Evolutionary conservation across 1,140 invertebrate genomes (phyloP).

Genomic region (Heliothis subflexa): DNA sequence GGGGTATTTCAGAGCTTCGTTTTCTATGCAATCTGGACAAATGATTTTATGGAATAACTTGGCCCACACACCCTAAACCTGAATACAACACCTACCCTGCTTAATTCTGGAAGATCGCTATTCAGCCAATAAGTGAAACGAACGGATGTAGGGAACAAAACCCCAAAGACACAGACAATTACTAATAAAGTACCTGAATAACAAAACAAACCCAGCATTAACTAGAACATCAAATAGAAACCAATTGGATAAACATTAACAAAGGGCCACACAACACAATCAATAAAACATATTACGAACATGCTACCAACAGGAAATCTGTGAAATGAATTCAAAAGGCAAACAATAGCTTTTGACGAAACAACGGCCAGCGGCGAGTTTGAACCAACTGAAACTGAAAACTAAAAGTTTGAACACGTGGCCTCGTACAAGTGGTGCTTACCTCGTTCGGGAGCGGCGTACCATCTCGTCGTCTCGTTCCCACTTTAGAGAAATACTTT

Average conservation of each 20-base stretch:
- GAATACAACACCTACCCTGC: too few relatives aligned
- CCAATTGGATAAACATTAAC: constrained; percentile 36
- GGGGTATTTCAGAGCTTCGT: too few relatives aligned
- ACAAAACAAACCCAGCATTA: constrained; percentile 2
- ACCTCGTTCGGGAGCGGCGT: constrained; percentile 74
- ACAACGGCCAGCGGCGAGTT: constrained; percentile 49
- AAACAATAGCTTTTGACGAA: constrained; percentile 41
- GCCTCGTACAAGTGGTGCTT: constrained; percentile 73
- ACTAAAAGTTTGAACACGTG: constrained; percentile 77
- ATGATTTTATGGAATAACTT: too few relatives aligned
- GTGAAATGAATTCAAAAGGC: constrained; percentile 36
- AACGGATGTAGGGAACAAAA: not conserved
- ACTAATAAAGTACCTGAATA: not conserved
- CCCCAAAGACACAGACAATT: not conserved
- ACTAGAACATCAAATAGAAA: constrained; percentile 24
- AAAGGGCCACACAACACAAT: constrained; percentile 13
- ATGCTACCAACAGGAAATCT: constrained; percentile 21
- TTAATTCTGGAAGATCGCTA: too few relatives aligned
- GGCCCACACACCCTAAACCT: too few relatives aligned
- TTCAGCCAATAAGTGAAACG: not conserved
- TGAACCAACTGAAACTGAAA: constrained; percentile 64
- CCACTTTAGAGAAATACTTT: constrained; percentile 79
- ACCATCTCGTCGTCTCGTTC: constrained; percentile 80
- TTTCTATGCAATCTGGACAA: too few relatives aligned
- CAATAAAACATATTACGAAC: constrained; percentile 39